phyloP scores from a whole-genome alignment of 2,888 invertebrate genomes.

The Hofmannophila pseudospretella region DNA sequence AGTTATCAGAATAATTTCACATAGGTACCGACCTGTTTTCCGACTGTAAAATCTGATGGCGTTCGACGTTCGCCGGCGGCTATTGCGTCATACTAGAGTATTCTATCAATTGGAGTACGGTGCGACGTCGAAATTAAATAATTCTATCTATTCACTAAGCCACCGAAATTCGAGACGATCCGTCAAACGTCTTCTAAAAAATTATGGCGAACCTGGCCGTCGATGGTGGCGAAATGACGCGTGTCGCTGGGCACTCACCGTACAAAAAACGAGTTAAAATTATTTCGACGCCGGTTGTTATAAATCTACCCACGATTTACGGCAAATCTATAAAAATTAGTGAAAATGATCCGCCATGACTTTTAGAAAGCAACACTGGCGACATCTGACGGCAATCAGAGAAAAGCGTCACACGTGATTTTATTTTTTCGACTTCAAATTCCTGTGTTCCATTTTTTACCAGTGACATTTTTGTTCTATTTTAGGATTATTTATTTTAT shows the following conservation, averaged over 20 bases:
- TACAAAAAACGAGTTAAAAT: conserved; percentile 46
- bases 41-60: conserved; percentile 41
- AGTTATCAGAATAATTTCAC: conserved; percentile 16
- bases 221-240: conserved; percentile 38
- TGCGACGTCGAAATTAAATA: conserved; percentile 52
- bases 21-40: conserved; percentile 51
- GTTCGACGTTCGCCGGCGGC: conserved; percentile 36
- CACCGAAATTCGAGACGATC: conserved; percentile 68
- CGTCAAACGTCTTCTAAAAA: conserved; percentile 45
- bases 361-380: conserved; percentile 58
- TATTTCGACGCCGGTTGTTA: conserved; percentile 60
- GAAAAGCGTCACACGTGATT: conserved; percentile 65
- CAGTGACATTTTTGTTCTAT: conserved; percentile 34
- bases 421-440: conserved; percentile 52
- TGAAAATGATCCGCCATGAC: conserved; percentile 74
- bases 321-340: conserved; percentile 63
- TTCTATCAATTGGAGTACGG: conserved; percentile 45
- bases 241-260: conserved; percentile 52
- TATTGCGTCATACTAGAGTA: conserved; percentile 66
- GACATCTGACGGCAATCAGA: conserved; percentile 59
- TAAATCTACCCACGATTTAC: conserved; percentile 71
- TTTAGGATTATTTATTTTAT: too few species aligned
- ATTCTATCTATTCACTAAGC: conserved; percentile 50
- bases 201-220: conserved; percentile 37
- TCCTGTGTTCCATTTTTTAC: conserved; percentile 51